Base-by-base conservation (phyloP, 23 tunicate species). In the Clavelina lepadiformis region DNA sequence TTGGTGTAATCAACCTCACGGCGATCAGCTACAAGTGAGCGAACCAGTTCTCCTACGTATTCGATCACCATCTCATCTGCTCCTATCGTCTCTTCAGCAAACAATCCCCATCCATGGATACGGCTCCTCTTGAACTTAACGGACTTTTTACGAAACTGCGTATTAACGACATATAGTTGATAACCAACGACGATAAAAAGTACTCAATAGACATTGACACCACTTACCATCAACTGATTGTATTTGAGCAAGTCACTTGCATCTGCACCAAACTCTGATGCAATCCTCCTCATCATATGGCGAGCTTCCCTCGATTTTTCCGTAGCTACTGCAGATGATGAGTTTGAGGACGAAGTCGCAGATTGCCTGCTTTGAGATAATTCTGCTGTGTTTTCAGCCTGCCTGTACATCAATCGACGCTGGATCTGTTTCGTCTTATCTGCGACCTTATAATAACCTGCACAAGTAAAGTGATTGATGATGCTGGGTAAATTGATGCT, bases 61-160 rank as follows among this genome's bases (percentile, higher is more conserved):
- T 91, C 98, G 33, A 91, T 91, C 47, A 91, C 98, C 92, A 91
- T 82, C 38, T 91, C 98, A 51, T 91, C 98, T 19, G 98, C 98
- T 50, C 82, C 86, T 30, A 91, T 91, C 31, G 86, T 64, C 35
- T 91, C 98, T 60, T 82, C 69, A 15, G 98, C 98, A 45, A 91
- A 91, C 23, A 91, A 58, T 25, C 98, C 98, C 98, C 98, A 91
- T 7, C 98, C 98, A 55, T 91, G 98, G 54, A 91, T 91, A 18
- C 76, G 63, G 44, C 93, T 83, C 19, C 92, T 62, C 67, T 72
- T 72, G 71, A 91, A 91, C 54, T 83, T 91, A 20, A 91, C 98
- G 51, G 73, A 58, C 80, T 91, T 91, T 61, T 91, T 91, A 41
- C 98, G 98, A 65, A 65, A 89, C 97, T 89, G 64, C 19, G 31